Evolutionary conservation across 2,888 invertebrate genomes (phyloP).

Genomic region (Laothoe populi): DNA sequence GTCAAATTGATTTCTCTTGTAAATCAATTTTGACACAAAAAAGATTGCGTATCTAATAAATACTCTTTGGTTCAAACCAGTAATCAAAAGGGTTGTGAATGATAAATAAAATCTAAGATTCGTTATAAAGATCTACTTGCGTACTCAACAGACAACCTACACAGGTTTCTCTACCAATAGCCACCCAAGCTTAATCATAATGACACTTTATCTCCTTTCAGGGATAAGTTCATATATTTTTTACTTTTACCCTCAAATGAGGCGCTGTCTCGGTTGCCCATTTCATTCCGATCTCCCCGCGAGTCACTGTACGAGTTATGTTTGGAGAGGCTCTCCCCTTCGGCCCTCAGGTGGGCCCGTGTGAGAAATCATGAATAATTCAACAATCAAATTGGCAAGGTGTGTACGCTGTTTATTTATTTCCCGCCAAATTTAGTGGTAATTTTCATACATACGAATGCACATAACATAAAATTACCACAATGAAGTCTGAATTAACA

Average conservation of each 20-base stretch:
- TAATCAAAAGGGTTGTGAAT: slow-evolving; percentile 13
- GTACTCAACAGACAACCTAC: slow-evolving; percentile 4
- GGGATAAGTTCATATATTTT: slow-evolving; percentile 59
- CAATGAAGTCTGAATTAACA: slow-evolving; percentile 41
- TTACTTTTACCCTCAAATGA: slow-evolving; percentile 64
- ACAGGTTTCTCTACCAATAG: slow-evolving; percentile 28
- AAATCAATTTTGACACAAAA: slow-evolving; percentile 22
- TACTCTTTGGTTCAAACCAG: no score
- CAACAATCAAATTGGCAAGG: slow-evolving; percentile 81
- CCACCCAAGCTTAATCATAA: slow-evolving; percentile 48
- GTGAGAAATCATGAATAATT: slow-evolving; percentile 81
- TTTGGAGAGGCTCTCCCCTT: slow-evolving; percentile 57
- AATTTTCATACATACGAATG: slow-evolving; percentile 64
- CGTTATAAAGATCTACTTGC: slow-evolving; percentile 11
- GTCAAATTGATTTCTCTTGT: no score
- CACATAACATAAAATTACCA: slow-evolving; percentile 38
- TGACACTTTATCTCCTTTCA: slow-evolving; percentile 50
- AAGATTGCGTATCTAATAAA: no score
- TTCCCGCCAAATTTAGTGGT: slow-evolving; percentile 69
- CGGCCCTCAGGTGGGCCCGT: slow-evolving; percentile 62
- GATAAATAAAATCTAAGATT: slow-evolving; percentile 4
- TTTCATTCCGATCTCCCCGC: slow-evolving; percentile 67
- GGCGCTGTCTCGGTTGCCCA: slow-evolving; percentile 65
- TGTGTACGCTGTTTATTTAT: slow-evolving; percentile 79
- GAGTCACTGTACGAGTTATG: slow-evolving; percentile 53